Base-by-base conservation (phyloP, 1,140 invertebrate genomes). In the Drosophila sucinea region DNA sequence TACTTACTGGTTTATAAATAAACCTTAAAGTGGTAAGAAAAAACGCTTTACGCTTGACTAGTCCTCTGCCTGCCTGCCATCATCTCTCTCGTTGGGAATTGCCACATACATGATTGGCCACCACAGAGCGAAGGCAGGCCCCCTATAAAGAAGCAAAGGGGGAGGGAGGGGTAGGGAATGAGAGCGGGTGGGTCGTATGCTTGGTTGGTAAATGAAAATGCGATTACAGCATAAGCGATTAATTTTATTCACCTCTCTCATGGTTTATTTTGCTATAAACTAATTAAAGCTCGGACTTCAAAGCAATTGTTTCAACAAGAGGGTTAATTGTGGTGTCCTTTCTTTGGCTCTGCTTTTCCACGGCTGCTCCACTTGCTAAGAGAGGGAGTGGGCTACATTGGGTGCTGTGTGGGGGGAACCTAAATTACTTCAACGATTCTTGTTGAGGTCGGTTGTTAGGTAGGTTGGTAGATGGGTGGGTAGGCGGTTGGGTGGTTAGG, bases 211-310 rank as follows among this genome's bases (percentile, higher is more conserved):
- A 25, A 35, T 54, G n/a, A 27, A 79, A 86, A 87, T 83, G 67
- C 83, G 84, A 87, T 86, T 86, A 86, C 79, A 55, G 76, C 79
- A 86, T 86, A 87, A 87, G 69, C 77, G 84, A 89, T 87, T 89
- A 80, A 80, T 73, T 87, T 83, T 80, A 89, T 80, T 80, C 56
- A 73, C 76, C 83, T 76, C 76, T 73, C 62, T 56, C 61, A n/a
- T 70, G 67, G 60, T 25, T 32, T 76, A 71, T 73, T 81, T 56
- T 70, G 72, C 35, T 41, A 60, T 83, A 83, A 89, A 83, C 84
- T 79, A 89, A 87, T 80, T 89, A 83, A 87, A 89, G 83, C 72
- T 47, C 51, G 35, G 40, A 76, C 71, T 70, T 72, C 71, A 81
- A 75, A 78, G 67, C 67, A 65, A 74, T 71, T 78, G 67, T 77